Evolutionary conservation across 2,113 vertebrate genomes (phyloP).

Genomic region (Platichthys flesus): DNA sequence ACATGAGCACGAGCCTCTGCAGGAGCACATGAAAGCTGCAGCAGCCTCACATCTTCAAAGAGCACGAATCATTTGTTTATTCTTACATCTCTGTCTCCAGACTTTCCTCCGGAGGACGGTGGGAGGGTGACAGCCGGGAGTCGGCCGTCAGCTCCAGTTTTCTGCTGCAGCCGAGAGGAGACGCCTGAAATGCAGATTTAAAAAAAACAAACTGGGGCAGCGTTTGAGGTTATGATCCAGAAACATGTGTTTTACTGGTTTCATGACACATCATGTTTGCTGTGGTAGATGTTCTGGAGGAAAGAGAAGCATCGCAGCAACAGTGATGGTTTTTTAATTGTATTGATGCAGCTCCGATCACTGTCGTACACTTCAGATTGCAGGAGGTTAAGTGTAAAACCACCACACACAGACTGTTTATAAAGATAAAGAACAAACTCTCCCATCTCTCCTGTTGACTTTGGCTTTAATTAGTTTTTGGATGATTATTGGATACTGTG

Average conservation of each 20-base stretch:
- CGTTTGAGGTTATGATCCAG: not conserved
- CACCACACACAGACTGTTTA: too few relatives aligned
- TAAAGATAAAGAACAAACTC: too few relatives aligned
- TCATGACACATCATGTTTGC: not conserved
- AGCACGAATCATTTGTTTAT: slow-evolving; percentile 58
- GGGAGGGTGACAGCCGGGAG: slow-evolving; percentile 55
- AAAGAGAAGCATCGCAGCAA: too few relatives aligned
- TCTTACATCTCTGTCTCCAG: slow-evolving; percentile 15
- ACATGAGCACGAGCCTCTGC: slow-evolving; percentile 19
- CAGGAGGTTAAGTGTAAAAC: too few relatives aligned
- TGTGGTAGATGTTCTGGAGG: too few relatives aligned
- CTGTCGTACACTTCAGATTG: too few relatives aligned
- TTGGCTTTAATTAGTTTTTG: too few relatives aligned
- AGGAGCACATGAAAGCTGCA: slow-evolving; percentile 61
- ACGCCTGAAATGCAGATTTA: not conserved
- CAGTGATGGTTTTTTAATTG: too few relatives aligned
- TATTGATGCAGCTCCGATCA: too few relatives aligned
- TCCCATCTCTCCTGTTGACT: too few relatives aligned
- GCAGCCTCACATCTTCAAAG: slow-evolving; percentile 72
- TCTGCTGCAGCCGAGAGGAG: slow-evolving; percentile 6
- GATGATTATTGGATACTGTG: too few relatives aligned
- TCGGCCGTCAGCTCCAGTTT: slow-evolving; percentile 57
- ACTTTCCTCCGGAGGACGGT: slow-evolving; percentile 30
- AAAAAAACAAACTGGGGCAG: not conserved
- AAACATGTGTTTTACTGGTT: not conserved